Conservation (phyloP, 2,113 vertebrate genomes). For the Limnothrissa miodon region DNA sequence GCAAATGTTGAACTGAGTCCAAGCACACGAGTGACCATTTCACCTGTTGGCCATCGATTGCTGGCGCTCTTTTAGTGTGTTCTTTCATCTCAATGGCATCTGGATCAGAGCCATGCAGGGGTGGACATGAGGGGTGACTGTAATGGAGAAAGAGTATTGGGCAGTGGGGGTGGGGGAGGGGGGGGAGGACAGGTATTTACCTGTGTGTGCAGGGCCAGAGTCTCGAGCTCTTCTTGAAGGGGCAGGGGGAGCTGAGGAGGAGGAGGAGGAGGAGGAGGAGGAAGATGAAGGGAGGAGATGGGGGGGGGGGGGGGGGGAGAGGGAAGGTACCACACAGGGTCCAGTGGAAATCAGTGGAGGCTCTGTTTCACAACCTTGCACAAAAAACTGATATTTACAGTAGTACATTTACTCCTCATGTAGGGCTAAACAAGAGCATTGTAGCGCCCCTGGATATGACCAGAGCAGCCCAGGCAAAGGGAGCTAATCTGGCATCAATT, state of each 20-base stretch:
- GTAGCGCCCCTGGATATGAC: too few relatives aligned
- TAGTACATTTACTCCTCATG: neutral
- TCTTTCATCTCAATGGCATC: neutral
- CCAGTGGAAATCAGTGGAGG: neutral
- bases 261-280: neutral
- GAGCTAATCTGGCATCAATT: too few relatives aligned
- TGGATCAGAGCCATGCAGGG: neutral
- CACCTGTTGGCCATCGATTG: neutral
- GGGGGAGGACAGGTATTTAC: constrained; percentile 46
- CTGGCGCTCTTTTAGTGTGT: neutral
- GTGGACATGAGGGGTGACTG: neutral
- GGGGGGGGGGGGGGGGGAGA: constrained; percentile 17
- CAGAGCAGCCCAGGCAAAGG: too few relatives aligned
- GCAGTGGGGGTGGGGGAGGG: neutral
- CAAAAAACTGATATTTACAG: neutral
- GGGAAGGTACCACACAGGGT: constrained; percentile 18
- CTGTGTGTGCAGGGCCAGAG: constrained; percentile 50
- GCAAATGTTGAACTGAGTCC: neutral
- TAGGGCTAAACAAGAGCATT: too few relatives aligned
- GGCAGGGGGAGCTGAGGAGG: constrained; percentile 43
- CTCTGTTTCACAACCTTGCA: neutral
- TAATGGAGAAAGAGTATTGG: neutral
- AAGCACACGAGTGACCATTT: neutral
- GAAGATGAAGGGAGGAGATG: neutral
- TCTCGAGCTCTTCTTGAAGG: constrained; percentile 49